phyloP scores from a whole-genome alignment of 2,113 vertebrate genomes.

The Perccottus glenii region DNA sequence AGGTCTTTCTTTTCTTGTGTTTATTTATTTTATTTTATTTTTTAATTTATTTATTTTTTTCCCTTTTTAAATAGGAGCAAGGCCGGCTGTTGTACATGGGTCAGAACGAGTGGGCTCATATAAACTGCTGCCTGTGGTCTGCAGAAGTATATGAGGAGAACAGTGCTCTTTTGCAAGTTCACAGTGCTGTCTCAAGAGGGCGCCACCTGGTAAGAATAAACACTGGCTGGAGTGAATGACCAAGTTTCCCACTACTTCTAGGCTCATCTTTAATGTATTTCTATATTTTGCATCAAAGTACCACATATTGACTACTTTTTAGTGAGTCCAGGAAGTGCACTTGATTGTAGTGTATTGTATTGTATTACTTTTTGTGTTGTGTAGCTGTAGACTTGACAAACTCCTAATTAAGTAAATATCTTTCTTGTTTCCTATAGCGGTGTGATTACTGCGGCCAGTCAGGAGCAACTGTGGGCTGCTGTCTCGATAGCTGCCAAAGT shows the following conservation, averaged over 20 bases:
- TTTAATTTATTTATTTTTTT: background rate
- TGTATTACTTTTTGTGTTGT: no score
- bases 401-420: no score
- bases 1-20: no score
- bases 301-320: no score
- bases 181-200: conserved; percentile 88
- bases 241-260: no score
- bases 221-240: background rate
- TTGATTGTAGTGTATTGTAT: background rate
- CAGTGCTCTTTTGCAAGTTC: conserved; percentile 87
- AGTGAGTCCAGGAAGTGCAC: no score
- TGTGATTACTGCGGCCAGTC: conserved; percentile 88
- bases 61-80: conserved; percentile 77
- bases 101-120: conserved; percentile 92
- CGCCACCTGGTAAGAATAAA: conserved; percentile 83
- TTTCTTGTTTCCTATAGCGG: conserved; percentile 73
- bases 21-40: background rate
- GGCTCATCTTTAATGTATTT: no score
- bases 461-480: conserved; percentile 92
- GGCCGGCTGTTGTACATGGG: conserved; percentile 89
- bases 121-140: conserved; percentile 93
- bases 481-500: conserved; percentile 88
- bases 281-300: no score
- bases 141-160: conserved; percentile 90
- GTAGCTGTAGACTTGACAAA: no score